Evolutionary conservation across 2,888 invertebrate genomes (phyloP).

Genomic region (Coleophora flavipennella): DNA sequence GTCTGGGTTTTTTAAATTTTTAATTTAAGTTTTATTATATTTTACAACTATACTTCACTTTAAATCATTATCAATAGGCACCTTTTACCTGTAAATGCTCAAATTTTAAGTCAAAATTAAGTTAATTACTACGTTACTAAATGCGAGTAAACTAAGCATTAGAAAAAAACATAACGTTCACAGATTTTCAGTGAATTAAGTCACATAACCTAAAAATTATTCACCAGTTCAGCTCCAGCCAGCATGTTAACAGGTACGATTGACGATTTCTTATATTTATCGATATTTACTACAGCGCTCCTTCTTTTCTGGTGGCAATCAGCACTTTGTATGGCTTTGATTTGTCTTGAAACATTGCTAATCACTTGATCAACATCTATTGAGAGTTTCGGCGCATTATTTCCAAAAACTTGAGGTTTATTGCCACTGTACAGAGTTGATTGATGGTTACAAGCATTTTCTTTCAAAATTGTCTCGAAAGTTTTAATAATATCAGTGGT

Average conservation of each 20-base stretch:
- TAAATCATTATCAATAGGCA: no score
- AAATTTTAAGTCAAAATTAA: no score
- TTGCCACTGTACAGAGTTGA: constrained; percentile 25
- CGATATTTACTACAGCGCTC: constrained; percentile 10
- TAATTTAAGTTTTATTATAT: no score
- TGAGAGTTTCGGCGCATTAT: neutral
- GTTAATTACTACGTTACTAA: no score
- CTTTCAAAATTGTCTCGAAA: constrained; percentile 32
- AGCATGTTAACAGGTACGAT: constrained; percentile 34
- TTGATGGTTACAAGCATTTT: constrained; percentile 17
- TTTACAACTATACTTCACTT: no score
- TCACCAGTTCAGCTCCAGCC: constrained; percentile 24
- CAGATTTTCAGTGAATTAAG: neutral
- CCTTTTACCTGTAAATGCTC: no score
- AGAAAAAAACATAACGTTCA: no score
- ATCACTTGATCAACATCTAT: constrained; percentile 37
- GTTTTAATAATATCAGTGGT: constrained; percentile 13
- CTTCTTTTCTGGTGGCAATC: constrained; percentile 24
- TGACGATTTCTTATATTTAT: constrained; percentile 20
- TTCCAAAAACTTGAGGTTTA: constrained; percentile 8
- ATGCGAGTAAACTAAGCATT: no score
- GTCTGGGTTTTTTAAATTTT: no score
- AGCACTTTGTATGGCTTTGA: constrained; percentile 44
- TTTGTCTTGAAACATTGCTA: constrained; percentile 33
- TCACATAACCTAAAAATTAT: neutral